phyloP scores from a whole-genome alignment of 2,113 vertebrate genomes.

The Stegastes partitus region DNA sequence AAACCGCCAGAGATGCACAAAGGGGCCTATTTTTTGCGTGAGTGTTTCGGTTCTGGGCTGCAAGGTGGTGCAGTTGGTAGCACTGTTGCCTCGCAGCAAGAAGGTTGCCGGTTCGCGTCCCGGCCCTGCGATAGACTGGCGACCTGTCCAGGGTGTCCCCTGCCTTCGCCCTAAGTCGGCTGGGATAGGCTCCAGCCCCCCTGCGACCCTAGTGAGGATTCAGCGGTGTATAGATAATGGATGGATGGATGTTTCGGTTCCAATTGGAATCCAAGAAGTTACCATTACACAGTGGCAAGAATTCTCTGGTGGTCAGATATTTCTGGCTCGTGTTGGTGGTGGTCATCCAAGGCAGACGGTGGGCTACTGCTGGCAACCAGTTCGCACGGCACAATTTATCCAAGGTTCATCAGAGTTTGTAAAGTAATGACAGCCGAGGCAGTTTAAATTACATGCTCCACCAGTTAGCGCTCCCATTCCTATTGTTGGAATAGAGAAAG shows the following conservation, averaged over 20 bases:
- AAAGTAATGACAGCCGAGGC: slow-evolving; percentile 27
- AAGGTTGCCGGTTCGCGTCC: no score
- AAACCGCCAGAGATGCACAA: slow-evolving; percentile 36
- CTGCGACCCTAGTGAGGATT: no score
- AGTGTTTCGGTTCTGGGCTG: no score
- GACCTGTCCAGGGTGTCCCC: no score
- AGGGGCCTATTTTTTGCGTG: slow-evolving; percentile 20
- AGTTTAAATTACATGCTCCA: slow-evolving; percentile 45
- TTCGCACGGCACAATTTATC: background rate
- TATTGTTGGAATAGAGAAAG: slow-evolving; percentile 41
- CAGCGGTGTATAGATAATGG: no score
- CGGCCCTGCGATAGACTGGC: no score
- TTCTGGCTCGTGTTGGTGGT: background rate
- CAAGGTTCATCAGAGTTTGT: slow-evolving; percentile 20
- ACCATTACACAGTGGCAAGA: slow-evolving; percentile 8
- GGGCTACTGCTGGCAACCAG: background rate
- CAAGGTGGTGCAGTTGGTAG: no score
- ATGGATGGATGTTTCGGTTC: no score
- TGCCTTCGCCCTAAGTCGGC: no score
- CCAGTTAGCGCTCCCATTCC: slow-evolving; percentile 25
- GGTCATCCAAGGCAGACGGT: background rate
- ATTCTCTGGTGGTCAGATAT: slow-evolving; percentile 12
- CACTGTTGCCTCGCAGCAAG: no score
- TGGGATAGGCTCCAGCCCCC: no score
- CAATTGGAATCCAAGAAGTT: slow-evolving; percentile 34